Percentiles rank a stretch among this genome's conserved stretches.
Conservation (phyloP, 2,113 vertebrate species). For the Sigmodon hispidus region DNA sequence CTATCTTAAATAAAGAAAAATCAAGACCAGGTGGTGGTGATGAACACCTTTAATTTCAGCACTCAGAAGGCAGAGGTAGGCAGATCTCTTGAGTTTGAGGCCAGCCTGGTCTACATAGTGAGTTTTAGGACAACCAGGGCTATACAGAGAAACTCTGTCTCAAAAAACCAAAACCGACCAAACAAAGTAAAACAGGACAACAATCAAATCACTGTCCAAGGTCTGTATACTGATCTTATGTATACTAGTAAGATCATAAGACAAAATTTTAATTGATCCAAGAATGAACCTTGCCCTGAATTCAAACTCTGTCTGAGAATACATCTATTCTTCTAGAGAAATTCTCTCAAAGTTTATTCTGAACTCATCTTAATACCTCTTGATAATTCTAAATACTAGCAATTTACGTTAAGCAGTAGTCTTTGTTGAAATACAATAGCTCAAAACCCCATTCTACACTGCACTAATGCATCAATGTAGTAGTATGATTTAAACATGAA, state of each 20-base stretch:
- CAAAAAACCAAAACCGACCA: background rate
- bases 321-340: background rate
- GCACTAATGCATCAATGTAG: background rate
- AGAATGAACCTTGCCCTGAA: background rate
- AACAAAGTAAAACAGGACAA: background rate
- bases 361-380: background rate
- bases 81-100: background rate
- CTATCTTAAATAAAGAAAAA: constrained; percentile 16
- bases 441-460: background rate
- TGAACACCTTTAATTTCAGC: background rate
- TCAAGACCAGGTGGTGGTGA: background rate
- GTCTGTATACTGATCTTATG: too few species aligned
- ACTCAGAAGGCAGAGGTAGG: background rate
- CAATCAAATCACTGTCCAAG: background rate
- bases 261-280: background rate
- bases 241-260: background rate
- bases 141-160: background rate
- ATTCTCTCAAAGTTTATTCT: background rate
- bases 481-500: background rate
- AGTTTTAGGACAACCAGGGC: background rate
- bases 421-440: background rate
- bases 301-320: background rate
- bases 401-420: background rate
- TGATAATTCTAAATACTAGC: background rate
- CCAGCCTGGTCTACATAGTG: background rate